Evolutionary conservation across 2,113 vertebrate genomes (phyloP).

Genomic region (Leptosomus discolor): DNA sequence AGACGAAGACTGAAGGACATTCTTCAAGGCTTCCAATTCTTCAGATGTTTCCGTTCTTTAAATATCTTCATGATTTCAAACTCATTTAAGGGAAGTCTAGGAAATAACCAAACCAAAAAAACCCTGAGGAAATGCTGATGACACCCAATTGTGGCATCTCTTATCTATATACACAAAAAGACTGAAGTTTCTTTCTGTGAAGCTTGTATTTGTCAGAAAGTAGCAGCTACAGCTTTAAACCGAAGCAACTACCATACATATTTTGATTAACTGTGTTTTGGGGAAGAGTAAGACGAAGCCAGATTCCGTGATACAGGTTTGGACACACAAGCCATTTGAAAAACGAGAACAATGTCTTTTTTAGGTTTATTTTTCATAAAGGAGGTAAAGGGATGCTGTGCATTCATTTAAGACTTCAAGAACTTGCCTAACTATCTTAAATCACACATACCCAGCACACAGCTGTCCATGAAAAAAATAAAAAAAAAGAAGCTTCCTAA

Average conservation of each 20-base stretch:
- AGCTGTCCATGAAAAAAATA: neutral
- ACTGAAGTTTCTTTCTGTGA: neutral
- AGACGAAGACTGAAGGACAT: neutral
- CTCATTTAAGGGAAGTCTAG: neutral
- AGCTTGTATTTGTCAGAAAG: neutral
- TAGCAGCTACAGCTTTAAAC: neutral
- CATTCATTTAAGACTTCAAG: neutral
- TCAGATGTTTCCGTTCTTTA: neutral
- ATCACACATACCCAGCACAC: neutral
- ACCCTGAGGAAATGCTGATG: neutral
- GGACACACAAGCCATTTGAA: accelerated
- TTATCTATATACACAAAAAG: neutral
- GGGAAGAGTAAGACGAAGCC: neutral
- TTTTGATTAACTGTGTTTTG: neutral
- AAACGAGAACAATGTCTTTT: neutral
- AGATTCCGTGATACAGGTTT: neutral
- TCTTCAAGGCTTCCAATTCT: neutral
- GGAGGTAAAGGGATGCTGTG: neutral
- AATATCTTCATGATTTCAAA: neutral
- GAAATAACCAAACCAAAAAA: neutral
- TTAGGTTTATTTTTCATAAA: neutral
- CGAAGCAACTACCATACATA: neutral
- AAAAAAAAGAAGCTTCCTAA: neutral
- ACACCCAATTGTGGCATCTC: neutral
- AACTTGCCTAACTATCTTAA: neutral